These are phyloP conservation scores for Ophion obscuratus DNA, from an alignment of 2,888 invertebrate genomes.

Conservation along the genomic window DNA sequence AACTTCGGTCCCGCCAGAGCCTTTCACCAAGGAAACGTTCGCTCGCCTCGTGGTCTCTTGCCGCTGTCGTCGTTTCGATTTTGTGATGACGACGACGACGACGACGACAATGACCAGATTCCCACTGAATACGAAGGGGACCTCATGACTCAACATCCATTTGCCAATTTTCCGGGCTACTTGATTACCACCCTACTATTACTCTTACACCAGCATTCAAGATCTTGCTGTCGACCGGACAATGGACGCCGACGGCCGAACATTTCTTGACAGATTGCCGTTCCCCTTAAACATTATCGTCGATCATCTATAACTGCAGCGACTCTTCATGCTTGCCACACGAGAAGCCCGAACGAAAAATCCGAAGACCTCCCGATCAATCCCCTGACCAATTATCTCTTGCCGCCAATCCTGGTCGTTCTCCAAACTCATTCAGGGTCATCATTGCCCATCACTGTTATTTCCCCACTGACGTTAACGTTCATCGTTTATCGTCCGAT, in stretches of 20 bases:
- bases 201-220: conserved; percentile 60
- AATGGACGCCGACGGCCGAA: conserved; percentile 73
- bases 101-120: conserved; percentile 42
- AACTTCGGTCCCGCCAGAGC: no score
- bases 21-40: neutral
- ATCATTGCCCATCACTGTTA: no score
- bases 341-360: neutral
- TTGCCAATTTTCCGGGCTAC: conserved; percentile 24
- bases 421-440: no score
- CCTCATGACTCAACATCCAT: conserved; percentile 63
- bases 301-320: conserved; percentile 17
- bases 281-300: conserved; percentile 69
- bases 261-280: conserved; percentile 72
- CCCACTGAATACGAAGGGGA: conserved; percentile 42
- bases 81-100: conserved; percentile 23
- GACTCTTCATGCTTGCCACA: conserved; percentile 3
- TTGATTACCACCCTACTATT: conserved; percentile 29
- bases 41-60: conserved; percentile 27
- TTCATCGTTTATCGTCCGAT: no score
- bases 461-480: no score
- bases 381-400: no score
- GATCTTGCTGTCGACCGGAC: conserved; percentile 67
- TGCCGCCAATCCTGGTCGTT: no score
- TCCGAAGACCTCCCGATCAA: neutral
- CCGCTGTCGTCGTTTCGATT: conserved; percentile 43